phyloP scores from a whole-genome alignment of 2,888 invertebrate genomes.

The Nipponacmea schrenckii region DNA sequence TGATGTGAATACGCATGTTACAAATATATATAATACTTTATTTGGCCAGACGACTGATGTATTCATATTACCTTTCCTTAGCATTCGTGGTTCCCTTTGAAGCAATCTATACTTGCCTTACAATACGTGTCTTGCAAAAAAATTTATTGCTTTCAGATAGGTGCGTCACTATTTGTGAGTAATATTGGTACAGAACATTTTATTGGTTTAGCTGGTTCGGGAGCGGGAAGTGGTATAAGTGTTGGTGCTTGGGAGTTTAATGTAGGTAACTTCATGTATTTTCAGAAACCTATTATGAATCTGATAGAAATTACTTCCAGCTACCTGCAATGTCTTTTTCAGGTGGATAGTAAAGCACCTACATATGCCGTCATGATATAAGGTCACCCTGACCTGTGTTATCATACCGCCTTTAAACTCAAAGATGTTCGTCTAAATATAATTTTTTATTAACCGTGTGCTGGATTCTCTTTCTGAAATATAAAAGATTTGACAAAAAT shows the following conservation, averaged over 20 bases:
- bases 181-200: constrained; percentile 71
- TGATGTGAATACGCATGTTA: not conserved
- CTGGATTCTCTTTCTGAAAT: no score
- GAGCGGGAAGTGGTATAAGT: constrained; percentile 69
- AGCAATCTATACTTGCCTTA: not conserved
- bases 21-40: not conserved
- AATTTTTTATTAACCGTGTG: no score
- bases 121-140: not conserved
- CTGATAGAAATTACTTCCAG: no score
- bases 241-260: constrained; percentile 71
- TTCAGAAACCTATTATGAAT: no score
- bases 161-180: constrained; percentile 70
- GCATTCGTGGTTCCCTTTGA: not conserved
- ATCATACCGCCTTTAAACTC: no score
- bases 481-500: no score
- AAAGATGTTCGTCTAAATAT: no score
- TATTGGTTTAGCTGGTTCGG: constrained; percentile 70
- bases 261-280: constrained; percentile 36
- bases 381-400: no score
- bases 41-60: not conserved
- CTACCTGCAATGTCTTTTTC: no score
- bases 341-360: no score
- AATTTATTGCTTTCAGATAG: constrained; percentile 59
- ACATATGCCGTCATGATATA: no score
- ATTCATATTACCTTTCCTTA: not conserved